Percentiles rank a stretch among this genome's conserved stretches.
Conservation (phyloP, 2,113 vertebrate genomes). For the Ctenomys sociabilis region DNA sequence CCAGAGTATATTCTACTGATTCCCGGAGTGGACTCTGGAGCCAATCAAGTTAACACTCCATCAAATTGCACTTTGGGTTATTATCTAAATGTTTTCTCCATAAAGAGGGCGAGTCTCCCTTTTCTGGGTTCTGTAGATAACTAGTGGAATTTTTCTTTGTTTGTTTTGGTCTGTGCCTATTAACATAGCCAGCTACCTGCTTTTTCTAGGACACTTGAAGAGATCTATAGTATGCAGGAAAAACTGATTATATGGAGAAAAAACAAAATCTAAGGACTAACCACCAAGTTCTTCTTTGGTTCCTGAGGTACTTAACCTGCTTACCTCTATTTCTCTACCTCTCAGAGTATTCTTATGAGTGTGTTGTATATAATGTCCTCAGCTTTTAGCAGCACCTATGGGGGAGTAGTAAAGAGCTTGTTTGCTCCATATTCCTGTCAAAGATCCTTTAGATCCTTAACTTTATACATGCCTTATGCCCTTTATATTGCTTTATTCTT, state of each 20-base stretch:
- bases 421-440: background rate
- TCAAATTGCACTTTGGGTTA: background rate
- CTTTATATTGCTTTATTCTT: background rate
- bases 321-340: background rate
- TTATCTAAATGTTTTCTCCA: background rate
- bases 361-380: background rate
- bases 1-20: background rate
- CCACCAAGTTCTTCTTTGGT: background rate
- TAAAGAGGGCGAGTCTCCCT: background rate
- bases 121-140: slow-evolving; percentile 18
- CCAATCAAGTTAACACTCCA: background rate
- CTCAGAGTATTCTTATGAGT: background rate
- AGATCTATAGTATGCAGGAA: background rate
- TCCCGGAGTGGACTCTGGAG: background rate
- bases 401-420: background rate
- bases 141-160: background rate
- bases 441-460: background rate
- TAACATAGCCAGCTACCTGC: background rate
- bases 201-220: background rate
- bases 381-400: background rate
- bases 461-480: background rate
- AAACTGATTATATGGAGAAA: background rate
- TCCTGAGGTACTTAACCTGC: background rate
- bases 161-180: background rate
- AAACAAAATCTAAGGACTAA: background rate